Percentiles rank a stretch among this genome's conserved stretches.
phyloP scores from a whole-genome alignment of 2,888 invertebrate species.

The Carpatolechia fugitivella region DNA sequence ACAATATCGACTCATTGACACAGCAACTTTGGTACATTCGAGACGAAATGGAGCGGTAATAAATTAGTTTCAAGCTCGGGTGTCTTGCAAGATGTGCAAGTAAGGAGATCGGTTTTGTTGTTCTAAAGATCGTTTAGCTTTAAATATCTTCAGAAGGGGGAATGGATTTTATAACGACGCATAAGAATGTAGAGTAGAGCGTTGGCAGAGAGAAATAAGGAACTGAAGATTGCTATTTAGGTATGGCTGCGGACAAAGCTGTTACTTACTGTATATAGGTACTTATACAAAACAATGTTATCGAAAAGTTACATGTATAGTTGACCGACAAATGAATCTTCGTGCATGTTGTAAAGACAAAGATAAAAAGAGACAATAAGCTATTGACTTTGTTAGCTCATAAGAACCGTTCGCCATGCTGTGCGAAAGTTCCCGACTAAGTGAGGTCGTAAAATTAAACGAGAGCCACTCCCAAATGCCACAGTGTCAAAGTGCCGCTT shows the following conservation, averaged over 20 bases:
- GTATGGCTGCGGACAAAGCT: neutral
- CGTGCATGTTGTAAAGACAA: constrained; percentile 22
- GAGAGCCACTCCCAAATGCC: constrained; percentile 53
- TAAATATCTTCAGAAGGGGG: constrained; percentile 8
- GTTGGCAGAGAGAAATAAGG: neutral
- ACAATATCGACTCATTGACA: constrained; percentile 32
- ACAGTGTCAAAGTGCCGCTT: constrained; percentile 35
- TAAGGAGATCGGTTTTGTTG: constrained; percentile 9
- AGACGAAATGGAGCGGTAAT: constrained; percentile 43
- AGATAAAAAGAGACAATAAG: constrained; percentile 29
- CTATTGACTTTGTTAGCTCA: constrained; percentile 37
- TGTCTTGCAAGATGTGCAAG: constrained; percentile 27
- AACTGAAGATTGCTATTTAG: neutral
- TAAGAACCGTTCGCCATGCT: constrained; percentile 44
- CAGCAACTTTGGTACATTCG: constrained; percentile 20
- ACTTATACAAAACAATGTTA: too few species aligned
- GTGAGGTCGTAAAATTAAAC: constrained; percentile 60
- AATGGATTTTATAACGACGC: constrained; percentile 10
- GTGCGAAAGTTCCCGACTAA: constrained; percentile 54
- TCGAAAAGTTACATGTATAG: too few species aligned
- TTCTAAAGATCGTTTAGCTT: constrained; percentile 10
- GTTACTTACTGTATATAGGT: too few species aligned
- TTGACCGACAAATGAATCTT: too few species aligned
- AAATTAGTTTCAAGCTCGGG: constrained; percentile 48
- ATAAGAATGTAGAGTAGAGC: constrained; percentile 16